A percentile compares a stretch with the other conserved stretches of the same genome.
These are phyloP conservation scores for Planiliza haematocheilus DNA, from an alignment of 2,113 vertebrate species.

Conservation along the genomic window DNA sequence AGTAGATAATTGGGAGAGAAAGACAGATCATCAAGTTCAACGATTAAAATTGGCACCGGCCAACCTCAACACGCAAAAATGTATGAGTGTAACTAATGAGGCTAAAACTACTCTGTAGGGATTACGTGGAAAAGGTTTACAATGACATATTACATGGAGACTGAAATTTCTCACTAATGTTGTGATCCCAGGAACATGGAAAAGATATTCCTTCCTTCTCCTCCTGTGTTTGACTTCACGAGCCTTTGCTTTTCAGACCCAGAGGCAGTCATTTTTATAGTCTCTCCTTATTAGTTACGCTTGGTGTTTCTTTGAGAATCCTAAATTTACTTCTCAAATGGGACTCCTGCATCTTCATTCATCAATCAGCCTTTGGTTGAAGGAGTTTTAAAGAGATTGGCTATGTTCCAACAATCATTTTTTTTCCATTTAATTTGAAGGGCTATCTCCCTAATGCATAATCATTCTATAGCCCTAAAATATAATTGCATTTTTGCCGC, in stretches of 20 bases:
- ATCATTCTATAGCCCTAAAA: conserved; percentile 47
- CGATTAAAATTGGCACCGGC: conserved; percentile 52
- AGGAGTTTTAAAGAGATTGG: conserved; percentile 33
- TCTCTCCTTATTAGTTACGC: conserved; percentile 35
- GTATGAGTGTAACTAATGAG: conserved; percentile 47
- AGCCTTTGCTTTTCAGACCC: conserved; percentile 7
- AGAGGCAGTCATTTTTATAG: conserved; percentile 20
- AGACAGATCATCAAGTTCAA: conserved; percentile 67
- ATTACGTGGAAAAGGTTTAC: conserved; percentile 25
- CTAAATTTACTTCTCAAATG: conserved; percentile 33
- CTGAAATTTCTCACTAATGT: conserved; percentile 9
- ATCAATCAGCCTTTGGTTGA: conserved; percentile 31
- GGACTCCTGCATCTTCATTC: conserved; percentile 14
- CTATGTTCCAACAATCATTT: conserved; percentile 26
- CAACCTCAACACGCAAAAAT: conserved; percentile 52
- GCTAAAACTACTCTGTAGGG: conserved; percentile 30
- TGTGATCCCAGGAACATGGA: not conserved
- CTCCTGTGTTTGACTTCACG: not conserved
- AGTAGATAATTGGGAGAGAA: conserved; percentile 54
- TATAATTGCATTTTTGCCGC: conserved; percentile 47
- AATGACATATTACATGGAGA: conserved; percentile 17
- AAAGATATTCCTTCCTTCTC: not conserved
- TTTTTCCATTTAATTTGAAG: conserved; percentile 14
- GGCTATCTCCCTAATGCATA: conserved; percentile 28
- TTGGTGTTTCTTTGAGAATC: conserved; percentile 22